A percentile compares a stretch with the other conserved stretches of the same genome.
Conservation (phyloP, 1,140 invertebrate species). For the Notospermus geniculatus region DNA sequence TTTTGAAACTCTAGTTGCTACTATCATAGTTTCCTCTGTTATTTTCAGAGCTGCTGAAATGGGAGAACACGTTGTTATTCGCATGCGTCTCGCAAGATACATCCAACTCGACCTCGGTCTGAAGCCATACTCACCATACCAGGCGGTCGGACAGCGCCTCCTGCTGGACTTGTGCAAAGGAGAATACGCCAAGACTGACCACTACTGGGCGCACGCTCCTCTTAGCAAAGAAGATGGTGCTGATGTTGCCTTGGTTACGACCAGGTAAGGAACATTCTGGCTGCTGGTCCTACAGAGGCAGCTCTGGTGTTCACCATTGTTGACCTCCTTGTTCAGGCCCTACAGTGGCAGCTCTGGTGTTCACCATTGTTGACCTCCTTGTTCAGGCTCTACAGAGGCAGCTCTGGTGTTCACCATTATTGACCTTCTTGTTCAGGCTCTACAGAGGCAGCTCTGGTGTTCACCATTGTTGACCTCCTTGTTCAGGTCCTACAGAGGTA, state of each 20-base stretch:
- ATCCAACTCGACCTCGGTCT: conserved; percentile 68
- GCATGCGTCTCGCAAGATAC: conserved; percentile 69
- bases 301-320: no score
- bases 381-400: no score
- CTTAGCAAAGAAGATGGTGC: conserved; percentile 45
- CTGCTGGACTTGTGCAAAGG: conserved; percentile 50
- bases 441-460: no score
- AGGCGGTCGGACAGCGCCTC: conserved; percentile 65
- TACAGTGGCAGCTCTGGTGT: no score
- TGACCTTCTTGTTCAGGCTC: no score
- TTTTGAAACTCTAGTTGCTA: no score
- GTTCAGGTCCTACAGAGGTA: no score
- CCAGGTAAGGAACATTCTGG: conserved; percentile 32
- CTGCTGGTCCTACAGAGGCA: conserved; percentile 59
- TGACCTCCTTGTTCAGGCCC: no score
- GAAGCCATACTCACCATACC: conserved; percentile 65
- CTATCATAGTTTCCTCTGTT: conserved; percentile 23
- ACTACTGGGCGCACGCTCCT: conserved; percentile 50
- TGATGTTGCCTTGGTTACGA: conserved; percentile 45
- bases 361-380: no score
- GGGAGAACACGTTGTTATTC: conserved; percentile 65
- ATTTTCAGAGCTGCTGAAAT: conserved; percentile 65
- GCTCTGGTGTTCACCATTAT: no score
- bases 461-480: no score
- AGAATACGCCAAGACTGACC: conserved; percentile 35